phyloP scores from a whole-genome alignment of 2,888 invertebrate genomes.

The Hermodice carunculata region DNA sequence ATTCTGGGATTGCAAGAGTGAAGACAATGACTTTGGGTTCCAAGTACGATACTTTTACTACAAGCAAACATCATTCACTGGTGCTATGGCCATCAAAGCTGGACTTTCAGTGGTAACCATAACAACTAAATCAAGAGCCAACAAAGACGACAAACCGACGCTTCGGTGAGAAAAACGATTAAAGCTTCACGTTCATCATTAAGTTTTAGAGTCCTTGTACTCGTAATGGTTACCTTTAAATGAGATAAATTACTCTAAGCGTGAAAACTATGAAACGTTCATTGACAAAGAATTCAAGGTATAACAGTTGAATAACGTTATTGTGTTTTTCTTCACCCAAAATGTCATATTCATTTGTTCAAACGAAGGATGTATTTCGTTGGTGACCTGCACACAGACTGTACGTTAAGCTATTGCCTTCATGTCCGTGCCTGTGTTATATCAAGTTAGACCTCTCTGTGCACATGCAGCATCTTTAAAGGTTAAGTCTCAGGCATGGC shows the following conservation, averaged over 20 bases:
- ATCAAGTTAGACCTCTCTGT: too few species aligned
- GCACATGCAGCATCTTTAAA: too few species aligned
- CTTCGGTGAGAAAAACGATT: background rate
- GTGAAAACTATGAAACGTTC: background rate
- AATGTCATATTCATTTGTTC: too few species aligned
- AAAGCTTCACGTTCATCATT: background rate
- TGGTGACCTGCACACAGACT: too few species aligned
- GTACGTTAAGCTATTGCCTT: too few species aligned
- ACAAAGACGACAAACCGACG: background rate
- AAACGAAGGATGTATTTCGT: too few species aligned
- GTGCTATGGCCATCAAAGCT: constrained; percentile 16
- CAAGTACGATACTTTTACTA: constrained; percentile 22
- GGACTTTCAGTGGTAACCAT: constrained; percentile 17
- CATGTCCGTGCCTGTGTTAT: too few species aligned
- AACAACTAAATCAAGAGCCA: constrained; percentile 1
- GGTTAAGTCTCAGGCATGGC: too few species aligned
- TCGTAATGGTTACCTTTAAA: background rate
- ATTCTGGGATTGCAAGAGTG: constrained; percentile 24
- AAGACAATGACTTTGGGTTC: constrained; percentile 21
- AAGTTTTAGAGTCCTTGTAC: background rate
- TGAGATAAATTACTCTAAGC: background rate
- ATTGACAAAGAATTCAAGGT: background rate
- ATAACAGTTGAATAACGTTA: too few species aligned
- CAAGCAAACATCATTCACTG: constrained; percentile 20
- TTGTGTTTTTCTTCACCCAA: too few species aligned